Evolutionary conservation across 2,797 vertebrate genomes (phyloP).

Genomic region (Rhincodon typus): DNA sequence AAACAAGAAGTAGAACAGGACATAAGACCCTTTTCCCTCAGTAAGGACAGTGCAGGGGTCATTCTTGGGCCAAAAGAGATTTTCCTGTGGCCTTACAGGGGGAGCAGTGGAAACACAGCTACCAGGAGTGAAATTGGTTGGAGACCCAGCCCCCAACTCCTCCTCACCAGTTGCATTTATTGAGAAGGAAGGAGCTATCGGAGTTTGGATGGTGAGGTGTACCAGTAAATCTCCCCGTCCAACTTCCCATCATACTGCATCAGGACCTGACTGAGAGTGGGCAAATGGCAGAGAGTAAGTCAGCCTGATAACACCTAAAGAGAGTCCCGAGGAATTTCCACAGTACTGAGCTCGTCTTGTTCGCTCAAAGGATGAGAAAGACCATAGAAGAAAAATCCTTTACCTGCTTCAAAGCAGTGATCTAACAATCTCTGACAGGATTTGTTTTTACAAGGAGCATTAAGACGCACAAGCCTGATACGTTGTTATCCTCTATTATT

Average conservation of each 20-base stretch:
- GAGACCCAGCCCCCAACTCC: background rate
- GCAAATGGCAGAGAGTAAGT: background rate
- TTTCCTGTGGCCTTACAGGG: background rate
- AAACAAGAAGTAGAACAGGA: background rate
- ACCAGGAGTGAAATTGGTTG: background rate
- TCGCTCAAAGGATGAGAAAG: background rate
- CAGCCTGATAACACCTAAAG: background rate
- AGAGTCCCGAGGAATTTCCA: background rate
- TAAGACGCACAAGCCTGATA: background rate
- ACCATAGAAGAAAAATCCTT: background rate
- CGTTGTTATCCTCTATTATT: background rate
- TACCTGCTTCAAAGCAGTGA: background rate
- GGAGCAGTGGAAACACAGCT: background rate
- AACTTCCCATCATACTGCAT: background rate
- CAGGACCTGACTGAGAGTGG: background rate
- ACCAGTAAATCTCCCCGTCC: no score
- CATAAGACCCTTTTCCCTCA: background rate
- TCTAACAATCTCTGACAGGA: background rate
- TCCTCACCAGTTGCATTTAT: background rate
- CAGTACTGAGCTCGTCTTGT: background rate
- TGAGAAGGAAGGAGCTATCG: background rate
- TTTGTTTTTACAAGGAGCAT: background rate
- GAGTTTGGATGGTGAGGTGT: background rate
- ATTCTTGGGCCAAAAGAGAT: background rate
- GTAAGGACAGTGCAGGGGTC: background rate